These are phyloP conservation scores for Meteorus sp. DNA, from an alignment of 1,140 invertebrate genomes.

Conservation along the genomic window DNA sequence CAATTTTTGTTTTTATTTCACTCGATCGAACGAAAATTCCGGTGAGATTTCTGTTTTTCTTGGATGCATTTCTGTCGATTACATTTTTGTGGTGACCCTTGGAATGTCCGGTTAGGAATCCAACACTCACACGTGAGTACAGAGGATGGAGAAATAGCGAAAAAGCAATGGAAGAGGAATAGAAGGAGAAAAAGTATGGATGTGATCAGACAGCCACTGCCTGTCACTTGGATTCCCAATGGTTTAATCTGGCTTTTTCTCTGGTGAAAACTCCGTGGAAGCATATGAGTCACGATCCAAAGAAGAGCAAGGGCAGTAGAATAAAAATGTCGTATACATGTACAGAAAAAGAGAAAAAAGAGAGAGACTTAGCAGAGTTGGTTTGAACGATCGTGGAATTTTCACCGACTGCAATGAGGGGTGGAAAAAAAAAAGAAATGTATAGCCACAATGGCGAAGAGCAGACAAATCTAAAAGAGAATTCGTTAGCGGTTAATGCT, in stretches of 20 bases:
- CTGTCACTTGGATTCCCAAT: background rate
- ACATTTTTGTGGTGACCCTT: no score
- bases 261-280: background rate
- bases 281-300: background rate
- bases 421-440: background rate
- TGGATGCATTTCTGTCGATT: no score
- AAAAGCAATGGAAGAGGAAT: background rate
- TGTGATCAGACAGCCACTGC: background rate
- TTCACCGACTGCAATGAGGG: background rate
- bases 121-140: no score
- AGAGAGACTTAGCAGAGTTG: no score
- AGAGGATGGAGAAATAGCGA: background rate
- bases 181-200: background rate
- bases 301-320: background rate
- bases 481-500: slow-evolving; percentile 3
- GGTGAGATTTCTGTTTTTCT: no score
- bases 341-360: background rate
- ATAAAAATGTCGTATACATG: no score
- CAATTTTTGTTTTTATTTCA: no score
- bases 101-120: no score
- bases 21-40: no score
- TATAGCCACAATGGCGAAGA: background rate
- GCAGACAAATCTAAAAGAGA: background rate
- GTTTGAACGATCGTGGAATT: background rate
- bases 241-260: slow-evolving; percentile 1